Evolutionary conservation across 2,797 vertebrate species (phyloP), one percentile per base, ranked within the genome.

Genomic region (Molossus alvarezi): DNA sequence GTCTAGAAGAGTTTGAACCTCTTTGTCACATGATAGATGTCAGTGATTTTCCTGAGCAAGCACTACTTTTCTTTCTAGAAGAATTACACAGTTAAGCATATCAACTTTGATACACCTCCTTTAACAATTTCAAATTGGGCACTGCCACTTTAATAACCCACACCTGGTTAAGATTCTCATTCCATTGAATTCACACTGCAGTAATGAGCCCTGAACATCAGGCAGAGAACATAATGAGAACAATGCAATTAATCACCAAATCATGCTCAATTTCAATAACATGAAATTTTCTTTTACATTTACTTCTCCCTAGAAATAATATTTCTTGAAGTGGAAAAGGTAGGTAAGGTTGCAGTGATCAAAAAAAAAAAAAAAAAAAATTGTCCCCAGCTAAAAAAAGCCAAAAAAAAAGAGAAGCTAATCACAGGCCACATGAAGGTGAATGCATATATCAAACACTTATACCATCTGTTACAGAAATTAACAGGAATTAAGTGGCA

Each of bases 381-480:
- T 87, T 84, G 94, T 97, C 94, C 0, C 41, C 90, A 96, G 79
- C 65, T 69, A 33, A 33, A n/a, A 58, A 95, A 97, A 97, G 41
- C 41, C 41, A 97, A 98, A 88, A 89, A 91, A 95, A 33, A 33
- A 33, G n/a, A 33, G 33, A 33, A 95, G 5, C 96, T 97, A 97
- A 97, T 97, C 98, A 98, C 98, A 98, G 97, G 95, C 98, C 96
- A 98, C n/a, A 12, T 97, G 97, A 98, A 98, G 98, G 98, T 97
- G 97, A 98, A 95, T 97, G 81, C 98, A 98, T 98, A 98, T 98
- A 98, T 98, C 98, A 98, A 98, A 98, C 97, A 98, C 97, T 95
- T 97, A 88, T 97, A 95, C 98, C 98, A 97, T 98, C 98, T 98
- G 98, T 98, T 98, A 98, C 64, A 98, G 95, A 97, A 98, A 97